Base-by-base conservation (phyloP, 2,888 invertebrate genomes). In the Rhynchonema sp. region DNA sequence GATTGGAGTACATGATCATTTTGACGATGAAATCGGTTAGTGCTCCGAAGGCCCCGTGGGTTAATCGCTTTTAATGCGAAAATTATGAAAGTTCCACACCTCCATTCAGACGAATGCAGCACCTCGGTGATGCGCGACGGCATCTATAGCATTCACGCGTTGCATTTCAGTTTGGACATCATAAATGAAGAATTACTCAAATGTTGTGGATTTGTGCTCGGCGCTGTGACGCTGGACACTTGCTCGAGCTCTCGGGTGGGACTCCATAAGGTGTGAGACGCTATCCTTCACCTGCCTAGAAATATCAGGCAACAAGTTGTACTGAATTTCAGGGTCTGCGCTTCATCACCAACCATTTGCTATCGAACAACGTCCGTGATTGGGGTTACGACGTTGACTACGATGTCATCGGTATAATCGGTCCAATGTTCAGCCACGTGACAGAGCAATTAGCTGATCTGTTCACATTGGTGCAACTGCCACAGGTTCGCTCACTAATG, bases 401-500 rank as follows among this genome's bases (percentile, higher is more conserved):
- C 29, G 65, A 64, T 46, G 59, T 65, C 30, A 3, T 58, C 70
- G 72, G 72, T 61, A 63, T 71, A 28, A 62, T 71, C 53, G 70
- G 70, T 26, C 63, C 66, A 3, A 62, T 64, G 13, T 56, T 59
- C 20, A 71, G 70, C 59, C 64, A 58, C 29, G 64, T 65, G n/a
- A 64, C 69, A 1, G 65, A 62, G 28, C 59, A 56, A 3, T 55
- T 72, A 23, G 66, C 69, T 17, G 60, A 65, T 1, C 66, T 67
- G 52, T 64, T 67, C 1, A 61, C 64, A 30, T 38, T 56, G 13
- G 64, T 65, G 58, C 60, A 68, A 23, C 65, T 72, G 3, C 69
- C 72, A 1, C 63, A 68, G 20, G 64, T 73, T 38, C n/a, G n/a
- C n/a, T n/a, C n/a, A n/a, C n/a, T n/a, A n/a, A n/a, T n/a, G n/a